Evolutionary conservation across 2,797 vertebrate genomes (phyloP), one percentile per base, ranked within the genome.

Genomic region (Coregonus ussuriensis): DNA sequence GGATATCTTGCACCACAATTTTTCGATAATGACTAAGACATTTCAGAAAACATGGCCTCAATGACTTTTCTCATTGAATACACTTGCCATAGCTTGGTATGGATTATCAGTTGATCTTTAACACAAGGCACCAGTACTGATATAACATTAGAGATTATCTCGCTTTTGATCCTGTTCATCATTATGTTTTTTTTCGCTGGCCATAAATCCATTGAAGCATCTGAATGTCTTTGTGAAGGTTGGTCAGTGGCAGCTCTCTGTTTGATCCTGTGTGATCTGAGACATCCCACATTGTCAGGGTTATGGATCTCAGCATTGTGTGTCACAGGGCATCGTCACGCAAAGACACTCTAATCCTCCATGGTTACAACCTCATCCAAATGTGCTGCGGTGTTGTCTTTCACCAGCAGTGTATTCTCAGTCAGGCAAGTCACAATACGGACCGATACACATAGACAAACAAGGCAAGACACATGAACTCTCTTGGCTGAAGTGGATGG

Each of bases 1-100:
- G 41, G 41, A 82, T 84, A 80, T 71, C 67, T 78, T 77, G 41
- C 77, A 85, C 68, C 41, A 56, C 51, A 76, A 77, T 73, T 78
- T 53, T 51, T 6, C 67, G 71, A 67, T 81, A 63, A 78, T 41
- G 65, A 81, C 77, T 35, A 79, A 77, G 77, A 59, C 74, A 71
- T 52, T 63, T 25, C 65, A 62, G 63, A 47, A 47, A 47, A 47
- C 16, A 54, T 54, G 53, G 15, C 4, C 53, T 54, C 53, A 18
- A 54, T 54, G 1, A 54, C 16, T 18, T 54, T 54, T 16, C 2
- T 54, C 16, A 54, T 54, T 54, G 53, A 54, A 54, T 0, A 54
- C 53, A 15, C 53, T 54, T 54, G 53, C 5, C 15, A 54, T 18
- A 4, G 53, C 53, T 54, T 16, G 15, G 4, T 54, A 54, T 18